Base-by-base conservation (phyloP, 2,113 vertebrate species). In the Notarius quadriscutis region DNA sequence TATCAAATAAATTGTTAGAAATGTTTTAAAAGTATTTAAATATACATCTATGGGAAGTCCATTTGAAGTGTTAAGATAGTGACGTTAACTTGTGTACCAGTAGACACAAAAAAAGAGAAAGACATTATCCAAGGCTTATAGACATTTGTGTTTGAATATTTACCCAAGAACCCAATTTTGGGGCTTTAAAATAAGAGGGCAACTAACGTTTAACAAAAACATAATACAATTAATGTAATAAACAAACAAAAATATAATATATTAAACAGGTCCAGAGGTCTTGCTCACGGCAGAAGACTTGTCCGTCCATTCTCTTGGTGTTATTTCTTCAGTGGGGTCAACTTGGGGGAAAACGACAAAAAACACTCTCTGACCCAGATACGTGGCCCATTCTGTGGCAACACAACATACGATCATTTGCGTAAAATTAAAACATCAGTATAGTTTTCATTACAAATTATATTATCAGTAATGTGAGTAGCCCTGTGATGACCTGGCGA, bases 261-360 rank as follows among this genome's bases (percentile, higher is more conserved):
- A 88, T 93, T 92, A 94, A 75, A 92, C 92, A 67, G 79, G 87
- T 88, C 87, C 90, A 72, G 93, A 92, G 27, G 91, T 87, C 69
- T 91, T 92, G 92, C 92, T 91, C 84, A 89, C 89, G 86, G 88
- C 81, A n/a, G 94, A 93, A 17, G 94, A 89, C 22, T 84, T 90
- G 67, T 93, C 93, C 67, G 91, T 94, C 93, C 91, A 91, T 81
- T 94, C 93, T 85, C 90, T 87, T 7, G 92, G 88, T 34, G 57
- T 72, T 1, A 93, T 94, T 9, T 94, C 94, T 91, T 97, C 96
- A 0, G 94, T 94, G 1, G 93, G 92, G 55, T 93, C 94, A 5
- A 95, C 86, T 92, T 99, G 97, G 83, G 98, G 97, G 91, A 97
- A 98, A 89, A 99, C 97, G 90, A 99, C 97, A 22, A 96, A 99